phyloP scores from a whole-genome alignment of 92 coral and sea anemone genomes.

The Paragorgia papillata region DNA sequence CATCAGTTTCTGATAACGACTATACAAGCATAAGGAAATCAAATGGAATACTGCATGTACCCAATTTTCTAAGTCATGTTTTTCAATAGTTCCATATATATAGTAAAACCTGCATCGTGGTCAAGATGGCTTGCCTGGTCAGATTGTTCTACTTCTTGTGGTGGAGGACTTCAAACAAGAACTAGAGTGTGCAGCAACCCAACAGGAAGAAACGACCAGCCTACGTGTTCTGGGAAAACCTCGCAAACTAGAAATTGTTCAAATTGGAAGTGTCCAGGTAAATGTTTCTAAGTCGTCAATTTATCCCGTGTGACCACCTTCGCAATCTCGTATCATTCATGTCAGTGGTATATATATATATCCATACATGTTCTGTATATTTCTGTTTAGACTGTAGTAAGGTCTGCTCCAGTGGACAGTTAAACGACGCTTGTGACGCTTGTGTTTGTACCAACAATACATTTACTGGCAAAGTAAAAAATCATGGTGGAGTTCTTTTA shows the following conservation, averaged over 20 bases:
- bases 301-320: too few relatives aligned
- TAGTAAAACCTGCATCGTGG: conserved; percentile 20
- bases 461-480: conserved; percentile 36
- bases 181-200: conserved; percentile 26
- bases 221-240: conserved; percentile 35
- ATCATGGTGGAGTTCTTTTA: conserved; percentile 30
- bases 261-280: conserved; percentile 55
- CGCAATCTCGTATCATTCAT: too few relatives aligned
- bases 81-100: neutral
- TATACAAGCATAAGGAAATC: too few relatives aligned
- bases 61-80: neutral
- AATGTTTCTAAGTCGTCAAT: too few relatives aligned
- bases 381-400: conserved; percentile 31
- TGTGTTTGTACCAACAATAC: conserved; percentile 35
- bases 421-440: conserved; percentile 39
- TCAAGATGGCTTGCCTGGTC: conserved; percentile 47
- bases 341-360: too few relatives aligned
- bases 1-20: too few relatives aligned
- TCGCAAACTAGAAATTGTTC: conserved; percentile 35
- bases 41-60: too few relatives aligned
- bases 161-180: conserved; percentile 38
- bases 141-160: conserved; percentile 46
- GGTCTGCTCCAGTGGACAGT: conserved; percentile 12
- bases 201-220: neutral
- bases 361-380: too few relatives aligned